These are phyloP conservation scores for Clangula hyemalis DNA, from an alignment of 2,797 vertebrate species.

Conservation along the genomic window DNA sequence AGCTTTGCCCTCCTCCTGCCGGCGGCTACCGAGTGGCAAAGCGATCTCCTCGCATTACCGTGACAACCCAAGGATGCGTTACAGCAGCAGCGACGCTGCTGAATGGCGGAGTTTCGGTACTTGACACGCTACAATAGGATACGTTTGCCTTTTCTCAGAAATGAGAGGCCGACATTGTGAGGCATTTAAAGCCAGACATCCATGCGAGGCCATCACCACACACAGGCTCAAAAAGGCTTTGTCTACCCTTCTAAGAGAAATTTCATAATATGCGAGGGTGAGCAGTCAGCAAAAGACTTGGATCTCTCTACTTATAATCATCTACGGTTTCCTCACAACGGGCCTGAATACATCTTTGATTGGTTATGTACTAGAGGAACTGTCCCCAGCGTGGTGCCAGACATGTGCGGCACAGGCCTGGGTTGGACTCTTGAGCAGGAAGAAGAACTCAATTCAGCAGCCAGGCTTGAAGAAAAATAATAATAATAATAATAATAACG, in stretches of 20 bases:
- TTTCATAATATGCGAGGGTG: conserved; percentile 72
- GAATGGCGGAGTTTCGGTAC: conserved; percentile 53
- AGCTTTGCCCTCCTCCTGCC: conserved; percentile 9
- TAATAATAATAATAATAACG: neutral
- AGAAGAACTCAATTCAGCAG: conserved; percentile 68
- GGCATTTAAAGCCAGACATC: conserved; percentile 68
- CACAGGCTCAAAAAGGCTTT: conserved; percentile 70
- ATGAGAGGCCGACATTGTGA: conserved; percentile 61
- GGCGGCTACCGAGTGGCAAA: neutral
- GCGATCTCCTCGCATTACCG: conserved; percentile 35
- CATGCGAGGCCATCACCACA: conserved; percentile 66
- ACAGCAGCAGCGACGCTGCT: conserved; percentile 32
- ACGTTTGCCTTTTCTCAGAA: conserved; percentile 63
- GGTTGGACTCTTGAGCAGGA: conserved; percentile 69
- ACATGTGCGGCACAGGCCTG: conserved; percentile 72
- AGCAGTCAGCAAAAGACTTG: conserved; percentile 72
- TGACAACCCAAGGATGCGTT: conserved; percentile 54
- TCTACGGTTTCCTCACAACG: conserved; percentile 66
- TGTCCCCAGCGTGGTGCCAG: conserved; percentile 76
- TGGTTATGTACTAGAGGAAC: conserved; percentile 80
- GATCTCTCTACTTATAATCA: conserved; percentile 65
- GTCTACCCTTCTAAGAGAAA: conserved; percentile 74
- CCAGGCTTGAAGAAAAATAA: conserved; percentile 3
- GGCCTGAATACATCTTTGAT: conserved; percentile 80
- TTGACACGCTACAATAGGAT: conserved; percentile 70